Base-by-base conservation (phyloP, 2,888 invertebrate genomes). In the Pyrgus malvae region DNA sequence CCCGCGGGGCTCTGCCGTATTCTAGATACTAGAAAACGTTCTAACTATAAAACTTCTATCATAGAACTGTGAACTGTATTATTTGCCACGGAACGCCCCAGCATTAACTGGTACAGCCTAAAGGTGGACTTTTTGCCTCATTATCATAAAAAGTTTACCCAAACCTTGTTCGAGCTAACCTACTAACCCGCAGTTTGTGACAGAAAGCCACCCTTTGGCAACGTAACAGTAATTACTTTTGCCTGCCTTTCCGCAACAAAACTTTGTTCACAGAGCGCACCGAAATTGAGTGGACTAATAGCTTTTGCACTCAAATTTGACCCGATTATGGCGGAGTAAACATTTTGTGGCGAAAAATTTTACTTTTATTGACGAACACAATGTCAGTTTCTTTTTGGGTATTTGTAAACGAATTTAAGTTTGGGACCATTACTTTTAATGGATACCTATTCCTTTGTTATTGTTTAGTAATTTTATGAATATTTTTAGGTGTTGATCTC, bases 271-370 rank as follows among this genome's bases (percentile, higher is more conserved):
- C 27, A 5, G 44, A 37, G 27, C 48, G 27, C 27, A 17, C 37
- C 48, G 11, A 48, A 48, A 48, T 48, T 38, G 38, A 48, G 48
- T 48, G 48, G 27, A 37, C 48, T 48, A 48, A 48, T 38, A 27
- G 48, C 37, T 16, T 48, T 48, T 48, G 38, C 38, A 38, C 38
- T 38, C 17, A 48, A 38, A 48, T 38, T 48, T 48, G 48, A 48
- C 38, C 17, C 19, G 48, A 48, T 48, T 48, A 48, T 38, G 48
- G 27, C 38, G 9, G 5, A 31, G 25, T 25, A 48, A 38, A 48
- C 38, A 27, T 38, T 38, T 48, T 38, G 25, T 25, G 5, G 11
- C 9, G 16, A 35, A 27, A 27, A 37, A 38, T 48, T 38, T 23
- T 23, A 16, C 16, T 25, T 16, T 35, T 5, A 35, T 33, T 45